Evolutionary conservation across 30 jellyfish, hydroid and myxozoan species (phyloP).

Genomic region (Rhopilema esculentum): DNA sequence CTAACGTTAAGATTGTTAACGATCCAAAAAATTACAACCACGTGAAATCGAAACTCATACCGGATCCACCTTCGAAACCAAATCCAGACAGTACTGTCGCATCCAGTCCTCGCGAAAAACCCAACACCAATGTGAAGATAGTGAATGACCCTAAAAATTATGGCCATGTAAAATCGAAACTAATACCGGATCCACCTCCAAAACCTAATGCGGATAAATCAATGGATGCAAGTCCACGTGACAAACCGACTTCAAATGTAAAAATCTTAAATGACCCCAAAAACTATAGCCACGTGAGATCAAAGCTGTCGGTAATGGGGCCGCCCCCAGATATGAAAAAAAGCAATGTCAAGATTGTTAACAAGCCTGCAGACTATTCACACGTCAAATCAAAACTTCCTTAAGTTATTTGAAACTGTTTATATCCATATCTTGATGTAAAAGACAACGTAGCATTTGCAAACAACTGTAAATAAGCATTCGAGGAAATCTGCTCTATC

Average conservation of each 20-base stretch:
- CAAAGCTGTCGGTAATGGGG: slow-evolving; percentile 9
- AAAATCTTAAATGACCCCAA: slow-evolving; percentile 51
- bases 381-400: slow-evolving; percentile 71
- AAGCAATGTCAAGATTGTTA: slow-evolving; percentile 55
- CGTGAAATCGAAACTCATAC: slow-evolving; percentile 41
- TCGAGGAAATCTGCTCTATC: too few relatives aligned
- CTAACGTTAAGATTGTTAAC: slow-evolving; percentile 52
- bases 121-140: slow-evolving; percentile 48
- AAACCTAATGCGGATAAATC: not conserved
- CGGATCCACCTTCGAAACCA: slow-evolving; percentile 37
- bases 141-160: slow-evolving; percentile 58
- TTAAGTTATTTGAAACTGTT: not conserved
- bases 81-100: slow-evolving; percentile 25
- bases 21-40: slow-evolving; percentile 69
- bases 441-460: too few relatives aligned
- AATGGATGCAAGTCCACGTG: slow-evolving; percentile 13
- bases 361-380: slow-evolving; percentile 60
- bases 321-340: slow-evolving; percentile 26
- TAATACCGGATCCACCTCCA: slow-evolving; percentile 24
- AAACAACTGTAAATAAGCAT: too few relatives aligned
- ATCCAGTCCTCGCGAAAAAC: slow-evolving; percentile 37
- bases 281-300: slow-evolving; percentile 52
- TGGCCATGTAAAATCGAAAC: slow-evolving; percentile 47
- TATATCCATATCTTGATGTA: not conserved
- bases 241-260: slow-evolving; percentile 35